A percentile compares a stretch with the other conserved stretches of the same genome.
Evolutionary conservation across 2,113 vertebrate genomes (phyloP).

Genomic region (Oncorhynchus tshawytscha): DNA sequence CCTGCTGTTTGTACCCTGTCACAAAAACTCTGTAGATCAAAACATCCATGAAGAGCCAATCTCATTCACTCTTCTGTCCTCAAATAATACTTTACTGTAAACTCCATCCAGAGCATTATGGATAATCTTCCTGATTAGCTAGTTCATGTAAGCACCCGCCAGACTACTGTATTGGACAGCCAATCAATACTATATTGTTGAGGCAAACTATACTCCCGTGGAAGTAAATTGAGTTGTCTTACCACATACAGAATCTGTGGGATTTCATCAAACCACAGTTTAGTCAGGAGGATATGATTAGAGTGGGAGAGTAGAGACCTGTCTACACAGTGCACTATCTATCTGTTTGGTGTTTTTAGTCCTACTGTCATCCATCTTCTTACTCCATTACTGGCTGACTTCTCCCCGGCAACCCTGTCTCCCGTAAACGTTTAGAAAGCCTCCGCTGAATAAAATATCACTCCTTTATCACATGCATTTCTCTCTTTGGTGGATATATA

Average conservation of each 20-base stretch:
- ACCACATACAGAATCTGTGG: background rate
- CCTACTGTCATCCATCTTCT: constrained; percentile 44
- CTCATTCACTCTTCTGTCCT: background rate
- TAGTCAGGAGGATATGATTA: background rate
- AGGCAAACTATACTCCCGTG: background rate
- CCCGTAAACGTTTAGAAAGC: constrained; percentile 23
- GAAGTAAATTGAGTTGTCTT: background rate
- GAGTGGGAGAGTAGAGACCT: background rate
- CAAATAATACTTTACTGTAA: background rate
- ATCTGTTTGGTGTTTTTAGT: background rate
- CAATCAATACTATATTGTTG: no score
- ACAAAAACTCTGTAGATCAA: no score
- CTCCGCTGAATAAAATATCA: constrained; percentile 34
- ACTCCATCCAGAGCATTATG: background rate
- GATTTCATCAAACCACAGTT: constrained; percentile 16
- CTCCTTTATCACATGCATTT: background rate
- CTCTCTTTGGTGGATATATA: background rate
- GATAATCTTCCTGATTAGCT: background rate
- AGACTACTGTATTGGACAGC: background rate
- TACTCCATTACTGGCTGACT: background rate
- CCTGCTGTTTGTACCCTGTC: no score
- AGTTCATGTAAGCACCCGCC: background rate
- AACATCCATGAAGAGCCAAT: background rate
- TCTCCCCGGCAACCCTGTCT: constrained; percentile 35
- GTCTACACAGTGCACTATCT: background rate